Evolutionary conservation across 2,113 vertebrate species (phyloP).

Genomic region (Carettochelys insculpta): DNA sequence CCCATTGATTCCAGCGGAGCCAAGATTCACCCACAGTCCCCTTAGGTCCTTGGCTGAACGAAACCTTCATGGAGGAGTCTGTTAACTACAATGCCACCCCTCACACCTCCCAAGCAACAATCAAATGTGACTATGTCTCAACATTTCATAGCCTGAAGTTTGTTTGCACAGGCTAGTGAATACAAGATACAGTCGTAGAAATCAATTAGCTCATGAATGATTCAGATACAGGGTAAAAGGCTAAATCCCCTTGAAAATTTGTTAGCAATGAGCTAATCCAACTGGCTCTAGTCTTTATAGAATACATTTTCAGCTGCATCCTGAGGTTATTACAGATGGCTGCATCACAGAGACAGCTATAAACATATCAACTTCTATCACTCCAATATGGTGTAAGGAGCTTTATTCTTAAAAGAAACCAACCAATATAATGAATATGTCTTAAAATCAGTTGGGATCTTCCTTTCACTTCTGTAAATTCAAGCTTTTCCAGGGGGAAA

Average conservation of each 20-base stretch:
- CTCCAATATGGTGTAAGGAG: not conserved
- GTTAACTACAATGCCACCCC: not conserved
- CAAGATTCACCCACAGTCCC: not conserved
- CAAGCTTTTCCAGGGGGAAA: not conserved
- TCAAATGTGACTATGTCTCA: not conserved
- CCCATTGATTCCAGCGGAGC: not conserved
- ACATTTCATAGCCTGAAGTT: not conserved
- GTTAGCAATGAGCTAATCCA: not conserved
- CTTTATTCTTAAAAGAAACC: not conserved
- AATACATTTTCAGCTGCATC: accelerated
- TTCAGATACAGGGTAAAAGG: not conserved
- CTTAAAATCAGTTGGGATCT: not conserved
- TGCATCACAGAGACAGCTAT: accelerated
- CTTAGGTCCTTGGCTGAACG: not conserved
- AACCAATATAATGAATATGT: not conserved
- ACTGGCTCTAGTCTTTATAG: not conserved
- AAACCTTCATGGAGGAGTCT: not conserved
- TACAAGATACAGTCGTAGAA: not conserved
- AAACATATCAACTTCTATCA: not conserved
- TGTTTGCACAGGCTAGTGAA: not conserved
- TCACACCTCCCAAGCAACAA: not conserved
- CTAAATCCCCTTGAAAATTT: not conserved
- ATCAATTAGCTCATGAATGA: not conserved
- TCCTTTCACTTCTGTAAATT: not conserved
- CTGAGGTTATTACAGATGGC: accelerated